A percentile compares a stretch with the other conserved stretches of the same genome.
Conservation (phyloP, 2,888 invertebrate species). For the Caenorhabditis zanzibari region DNA sequence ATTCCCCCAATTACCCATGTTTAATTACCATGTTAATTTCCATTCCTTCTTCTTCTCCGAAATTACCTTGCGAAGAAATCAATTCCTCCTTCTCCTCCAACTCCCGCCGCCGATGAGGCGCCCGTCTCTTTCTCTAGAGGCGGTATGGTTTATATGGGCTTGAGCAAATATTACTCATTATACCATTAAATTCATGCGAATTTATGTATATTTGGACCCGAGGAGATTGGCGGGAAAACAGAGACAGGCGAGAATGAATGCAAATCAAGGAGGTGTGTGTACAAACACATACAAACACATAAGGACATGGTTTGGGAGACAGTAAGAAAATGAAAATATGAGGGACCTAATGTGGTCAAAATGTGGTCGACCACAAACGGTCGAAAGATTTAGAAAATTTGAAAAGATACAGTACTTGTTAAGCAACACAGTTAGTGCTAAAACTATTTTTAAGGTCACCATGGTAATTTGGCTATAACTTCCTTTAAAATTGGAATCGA, state of each 20-base stretch:
- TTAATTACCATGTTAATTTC: not conserved
- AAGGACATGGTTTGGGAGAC: not conserved
- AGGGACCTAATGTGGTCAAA: no score
- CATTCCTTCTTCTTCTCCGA: not conserved
- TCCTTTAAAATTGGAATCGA: no score
- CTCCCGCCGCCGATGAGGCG: slow-evolving; percentile 33
- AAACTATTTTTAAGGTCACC: no score
- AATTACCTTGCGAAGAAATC: slow-evolving; percentile 7
- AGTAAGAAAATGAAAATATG: not conserved
- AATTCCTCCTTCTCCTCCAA: not conserved
- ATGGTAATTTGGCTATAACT: no score
- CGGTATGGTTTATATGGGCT: slow-evolving; percentile 4
- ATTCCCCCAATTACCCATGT: no score
- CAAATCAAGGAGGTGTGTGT: slow-evolving; percentile 34
- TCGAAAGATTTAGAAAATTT: no score
- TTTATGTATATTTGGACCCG: slow-evolving; percentile 49
- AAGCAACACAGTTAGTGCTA: no score
- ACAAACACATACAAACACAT: not conserved
- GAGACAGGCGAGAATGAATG: slow-evolving; percentile 14
- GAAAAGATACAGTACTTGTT: no score
- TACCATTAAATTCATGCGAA: slow-evolving; percentile 59
- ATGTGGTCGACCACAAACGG: no score
- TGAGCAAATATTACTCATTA: slow-evolving; percentile 64
- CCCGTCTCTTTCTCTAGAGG: no score
- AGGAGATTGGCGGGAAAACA: not conserved